Percentiles rank a stretch among this genome's conserved stretches.
These are phyloP conservation scores for Gorsachius magnificus DNA, from an alignment of 2,797 vertebrate species.

Conservation along the genomic window DNA sequence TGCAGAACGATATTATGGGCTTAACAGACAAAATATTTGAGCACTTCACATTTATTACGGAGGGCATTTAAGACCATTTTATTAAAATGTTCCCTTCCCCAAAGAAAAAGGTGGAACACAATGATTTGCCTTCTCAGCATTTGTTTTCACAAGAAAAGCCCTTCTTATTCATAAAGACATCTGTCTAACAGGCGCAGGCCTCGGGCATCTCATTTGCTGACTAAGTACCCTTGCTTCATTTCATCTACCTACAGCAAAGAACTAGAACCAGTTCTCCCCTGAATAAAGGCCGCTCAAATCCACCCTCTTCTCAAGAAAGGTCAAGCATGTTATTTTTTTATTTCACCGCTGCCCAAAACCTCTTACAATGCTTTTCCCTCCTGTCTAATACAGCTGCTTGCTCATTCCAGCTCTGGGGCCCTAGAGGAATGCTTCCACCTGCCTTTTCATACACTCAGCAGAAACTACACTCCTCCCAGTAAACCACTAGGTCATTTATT, in stretches of 20 bases:
- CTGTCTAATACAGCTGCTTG: neutral
- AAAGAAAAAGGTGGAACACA: neutral
- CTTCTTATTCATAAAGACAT: neutral
- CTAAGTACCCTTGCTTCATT: neutral
- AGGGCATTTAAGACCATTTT: neutral
- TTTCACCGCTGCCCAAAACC: neutral
- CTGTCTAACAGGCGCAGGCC: neutral
- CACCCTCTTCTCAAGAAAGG: neutral
- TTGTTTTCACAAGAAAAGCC: neutral
- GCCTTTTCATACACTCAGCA: neutral
- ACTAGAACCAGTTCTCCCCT: neutral
- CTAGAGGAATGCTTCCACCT: neutral
- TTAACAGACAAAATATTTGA: neutral
- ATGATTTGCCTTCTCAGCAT: neutral
- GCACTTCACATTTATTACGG: neutral
- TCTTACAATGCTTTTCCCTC: neutral
- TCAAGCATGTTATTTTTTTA: neutral
- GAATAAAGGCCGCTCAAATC: neutral
- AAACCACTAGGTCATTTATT: neutral
- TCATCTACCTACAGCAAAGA: neutral
- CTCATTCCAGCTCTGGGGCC: neutral
- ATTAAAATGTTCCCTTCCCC: neutral
- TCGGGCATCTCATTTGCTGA: neutral
- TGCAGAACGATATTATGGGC: neutral
- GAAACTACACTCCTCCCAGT: neutral